A percentile compares a stretch with the other conserved stretches of the same genome.
Conservation (phyloP, 2,113 vertebrate genomes). For the Rousettus leschenaultii region DNA sequence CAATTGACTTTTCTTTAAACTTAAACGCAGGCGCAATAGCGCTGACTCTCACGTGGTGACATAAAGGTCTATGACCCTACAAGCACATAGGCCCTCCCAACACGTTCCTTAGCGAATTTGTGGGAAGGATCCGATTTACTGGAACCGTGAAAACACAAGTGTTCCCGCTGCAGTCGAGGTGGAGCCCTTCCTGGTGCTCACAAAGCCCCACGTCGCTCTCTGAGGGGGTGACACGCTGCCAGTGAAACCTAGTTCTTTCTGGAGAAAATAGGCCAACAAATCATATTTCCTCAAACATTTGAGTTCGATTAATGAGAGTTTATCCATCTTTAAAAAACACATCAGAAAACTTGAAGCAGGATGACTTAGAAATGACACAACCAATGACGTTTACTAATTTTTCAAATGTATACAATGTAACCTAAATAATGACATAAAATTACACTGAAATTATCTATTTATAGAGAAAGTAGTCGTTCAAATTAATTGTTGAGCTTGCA, state of each 20-base stretch:
- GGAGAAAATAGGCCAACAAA: background rate
- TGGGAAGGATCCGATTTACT: background rate
- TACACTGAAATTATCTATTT: background rate
- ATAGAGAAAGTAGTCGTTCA: background rate
- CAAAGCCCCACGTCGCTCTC: background rate
- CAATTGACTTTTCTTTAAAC: background rate
- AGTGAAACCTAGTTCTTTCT: background rate
- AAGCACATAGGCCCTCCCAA: background rate
- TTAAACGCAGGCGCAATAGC: background rate
- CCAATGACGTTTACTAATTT: background rate
- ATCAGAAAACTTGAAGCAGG: background rate
- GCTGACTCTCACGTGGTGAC: background rate
- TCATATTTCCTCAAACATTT: background rate
- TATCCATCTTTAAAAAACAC: background rate
- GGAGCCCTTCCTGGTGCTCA: background rate
- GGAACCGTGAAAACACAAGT: background rate
- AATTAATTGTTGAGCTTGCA: background rate
- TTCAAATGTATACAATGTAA: background rate
- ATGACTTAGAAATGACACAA: background rate
- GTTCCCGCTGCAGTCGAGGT: accelerated
- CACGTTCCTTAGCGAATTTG: background rate
- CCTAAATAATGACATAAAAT: background rate
- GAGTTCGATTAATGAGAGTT: background rate
- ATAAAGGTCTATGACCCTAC: background rate
- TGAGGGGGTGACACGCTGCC: background rate